Conservation (phyloP, 2,888 invertebrate genomes). For the Caenorhabditis becei region DNA sequence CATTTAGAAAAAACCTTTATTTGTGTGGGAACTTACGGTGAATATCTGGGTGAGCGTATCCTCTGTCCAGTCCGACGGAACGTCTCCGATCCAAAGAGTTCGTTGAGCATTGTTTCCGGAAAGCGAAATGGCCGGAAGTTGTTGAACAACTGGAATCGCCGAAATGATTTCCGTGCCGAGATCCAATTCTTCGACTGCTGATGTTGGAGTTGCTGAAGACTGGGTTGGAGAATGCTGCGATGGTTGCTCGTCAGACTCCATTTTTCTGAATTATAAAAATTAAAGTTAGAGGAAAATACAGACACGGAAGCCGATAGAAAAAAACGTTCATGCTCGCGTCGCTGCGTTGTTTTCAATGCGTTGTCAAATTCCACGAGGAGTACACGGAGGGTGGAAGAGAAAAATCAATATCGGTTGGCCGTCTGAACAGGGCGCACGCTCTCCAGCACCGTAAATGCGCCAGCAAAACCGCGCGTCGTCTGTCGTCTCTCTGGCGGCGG, state of each 20-base stretch:
- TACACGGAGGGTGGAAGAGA: neutral
- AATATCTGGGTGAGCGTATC: constrained; percentile 67
- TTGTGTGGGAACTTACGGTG: constrained; percentile 47
- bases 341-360: too few species aligned
- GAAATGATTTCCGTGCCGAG: constrained; percentile 11
- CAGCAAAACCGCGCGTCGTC: too few species aligned
- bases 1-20: too few species aligned
- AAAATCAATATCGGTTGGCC: too few species aligned
- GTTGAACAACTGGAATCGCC: constrained; percentile 22
- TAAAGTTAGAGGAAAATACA: too few species aligned
- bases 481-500: too few species aligned
- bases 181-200: constrained; percentile 24
- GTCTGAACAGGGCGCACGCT: too few species aligned
- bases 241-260: neutral
- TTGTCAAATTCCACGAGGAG: neutral
- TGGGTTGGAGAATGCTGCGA: neutral
- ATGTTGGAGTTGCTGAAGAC: neutral
- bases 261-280: too few species aligned
- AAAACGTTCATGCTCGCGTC: too few species aligned
- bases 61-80: constrained; percentile 72
- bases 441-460: too few species aligned
- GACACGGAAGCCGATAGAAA: too few species aligned
- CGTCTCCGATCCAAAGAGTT: constrained; percentile 80
- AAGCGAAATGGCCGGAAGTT: constrained; percentile 47
- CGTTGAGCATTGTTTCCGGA: constrained; percentile 69